Conservation (phyloP, 2,888 invertebrate species). For the Autographa gamma region DNA sequence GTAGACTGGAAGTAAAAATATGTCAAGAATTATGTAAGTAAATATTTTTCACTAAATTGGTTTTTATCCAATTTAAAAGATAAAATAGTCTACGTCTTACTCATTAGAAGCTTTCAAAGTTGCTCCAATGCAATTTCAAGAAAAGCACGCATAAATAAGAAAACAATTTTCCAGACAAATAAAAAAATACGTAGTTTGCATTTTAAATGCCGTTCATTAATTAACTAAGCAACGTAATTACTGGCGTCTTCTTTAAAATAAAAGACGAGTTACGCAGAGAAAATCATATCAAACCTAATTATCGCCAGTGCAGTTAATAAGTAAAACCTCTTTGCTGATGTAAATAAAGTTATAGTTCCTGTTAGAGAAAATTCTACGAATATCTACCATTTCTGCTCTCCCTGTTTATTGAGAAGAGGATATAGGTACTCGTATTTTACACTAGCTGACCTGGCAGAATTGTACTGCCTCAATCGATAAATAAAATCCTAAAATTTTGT, state of each 20-base stretch:
- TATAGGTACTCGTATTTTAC: no score
- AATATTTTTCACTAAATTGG: no score
- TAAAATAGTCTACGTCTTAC: not conserved
- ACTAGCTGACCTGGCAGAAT: no score
- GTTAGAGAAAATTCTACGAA: no score
- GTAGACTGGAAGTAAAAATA: no score
- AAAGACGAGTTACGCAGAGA: not conserved
- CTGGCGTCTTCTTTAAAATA: not conserved
- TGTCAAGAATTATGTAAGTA: no score
- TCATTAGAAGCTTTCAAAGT: not conserved
- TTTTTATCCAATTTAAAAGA: no score
- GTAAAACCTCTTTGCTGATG: not conserved
- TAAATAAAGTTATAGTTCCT: no score
- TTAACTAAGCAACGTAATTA: constrained; percentile 41
- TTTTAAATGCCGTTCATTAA: constrained; percentile 36
- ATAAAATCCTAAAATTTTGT: no score
- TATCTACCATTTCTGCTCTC: no score
- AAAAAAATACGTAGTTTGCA: constrained; percentile 26
- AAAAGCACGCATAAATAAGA: not conserved
- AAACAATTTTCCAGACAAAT: constrained; percentile 34
- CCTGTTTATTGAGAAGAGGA: no score
- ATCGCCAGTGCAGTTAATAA: not conserved
- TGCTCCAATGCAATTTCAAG: not conserved
- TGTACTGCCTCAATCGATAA: no score
- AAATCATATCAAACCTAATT: constrained; percentile 7